Evolutionary conservation across 2,888 invertebrate genomes (phyloP).

Genomic region (Tetranychus truncatus): DNA sequence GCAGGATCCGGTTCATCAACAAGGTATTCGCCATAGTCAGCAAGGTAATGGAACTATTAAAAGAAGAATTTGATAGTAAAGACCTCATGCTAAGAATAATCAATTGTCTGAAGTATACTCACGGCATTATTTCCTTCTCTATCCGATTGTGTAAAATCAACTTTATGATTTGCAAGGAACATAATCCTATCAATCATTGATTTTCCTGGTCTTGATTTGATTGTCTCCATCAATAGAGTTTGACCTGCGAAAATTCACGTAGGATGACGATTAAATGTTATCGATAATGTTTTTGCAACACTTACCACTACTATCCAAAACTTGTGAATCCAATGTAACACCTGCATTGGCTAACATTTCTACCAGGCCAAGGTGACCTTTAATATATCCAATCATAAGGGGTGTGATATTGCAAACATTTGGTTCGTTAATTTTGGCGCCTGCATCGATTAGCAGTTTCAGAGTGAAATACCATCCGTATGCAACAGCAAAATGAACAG

Average conservation of each 20-base stretch:
- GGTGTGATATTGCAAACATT: slow-evolving; percentile 39
- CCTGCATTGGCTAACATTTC: slow-evolving; percentile 34
- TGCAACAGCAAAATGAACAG: slow-evolving; percentile 39
- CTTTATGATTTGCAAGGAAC: slow-evolving; percentile 34
- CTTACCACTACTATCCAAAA: slow-evolving; percentile 33
- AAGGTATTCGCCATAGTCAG: background rate
- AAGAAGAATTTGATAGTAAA: slow-evolving; percentile 5
- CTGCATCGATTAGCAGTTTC: slow-evolving; percentile 35
- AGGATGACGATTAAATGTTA: background rate
- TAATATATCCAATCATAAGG: slow-evolving; percentile 37
- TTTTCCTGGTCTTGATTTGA: slow-evolving; percentile 30
- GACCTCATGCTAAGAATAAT: no score
- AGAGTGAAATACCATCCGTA: slow-evolving; percentile 40
- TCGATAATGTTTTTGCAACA: background rate
- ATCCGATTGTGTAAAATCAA: slow-evolving; percentile 34
- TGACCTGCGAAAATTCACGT: slow-evolving; percentile 29
- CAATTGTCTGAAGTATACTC: slow-evolving; percentile 26
- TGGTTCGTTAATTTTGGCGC: slow-evolving; percentile 31
- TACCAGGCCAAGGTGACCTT: slow-evolving; percentile 36
- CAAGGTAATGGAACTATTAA: slow-evolving; percentile 27
- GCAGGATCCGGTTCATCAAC: no score
- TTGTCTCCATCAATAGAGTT: slow-evolving; percentile 34
- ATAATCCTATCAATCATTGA: slow-evolving; percentile 32
- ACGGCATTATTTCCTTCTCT: slow-evolving; percentile 34
- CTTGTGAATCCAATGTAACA: slow-evolving; percentile 34